phyloP scores from a whole-genome alignment of 2,888 invertebrate genomes.

The Fissipunctia ypsillon region DNA sequence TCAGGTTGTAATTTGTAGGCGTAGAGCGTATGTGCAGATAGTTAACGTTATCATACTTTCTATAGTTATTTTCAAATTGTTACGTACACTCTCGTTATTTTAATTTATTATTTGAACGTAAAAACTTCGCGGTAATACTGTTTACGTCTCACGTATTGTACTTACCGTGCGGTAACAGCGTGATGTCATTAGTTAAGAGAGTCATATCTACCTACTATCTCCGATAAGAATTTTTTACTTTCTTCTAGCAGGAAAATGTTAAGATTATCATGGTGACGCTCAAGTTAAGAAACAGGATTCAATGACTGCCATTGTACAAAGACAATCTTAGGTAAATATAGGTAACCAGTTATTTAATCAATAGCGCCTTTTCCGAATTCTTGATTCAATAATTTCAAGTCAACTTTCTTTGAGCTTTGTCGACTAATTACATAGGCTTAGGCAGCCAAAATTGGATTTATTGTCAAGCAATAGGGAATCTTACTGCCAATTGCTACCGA shows the following conservation, averaged over 20 bases:
- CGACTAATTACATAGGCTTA: no score
- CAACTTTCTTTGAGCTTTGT: background rate
- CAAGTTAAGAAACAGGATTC: background rate
- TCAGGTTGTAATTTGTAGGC: conserved; percentile 58
- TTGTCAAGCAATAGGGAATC: background rate
- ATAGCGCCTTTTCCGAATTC: background rate
- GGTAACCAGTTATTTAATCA: background rate
- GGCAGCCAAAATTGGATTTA: background rate
- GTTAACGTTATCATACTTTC: conserved; percentile 65
- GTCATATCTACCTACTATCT: background rate
- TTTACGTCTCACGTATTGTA: conserved; percentile 3
- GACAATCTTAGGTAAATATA: background rate
- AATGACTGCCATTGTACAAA: background rate
- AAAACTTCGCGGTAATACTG: conserved; percentile 14
- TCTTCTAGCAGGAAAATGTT: conserved; percentile 11
- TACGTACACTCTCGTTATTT: conserved; percentile 42
- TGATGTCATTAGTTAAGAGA: conserved; percentile 24
- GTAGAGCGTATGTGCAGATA: conserved; percentile 49
- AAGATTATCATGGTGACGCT: no score
- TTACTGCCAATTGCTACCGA: no score
- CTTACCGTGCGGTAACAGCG: conserved; percentile 4
- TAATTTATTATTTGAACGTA: conserved; percentile 41
- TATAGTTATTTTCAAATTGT: conserved; percentile 58
- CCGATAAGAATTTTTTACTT: background rate
- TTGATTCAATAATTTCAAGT: background rate